A percentile compares a stretch with the other conserved stretches of the same genome.
These are phyloP conservation scores for Odobenus rosmarus DNA, from an alignment of 2,113 vertebrate genomes.

Conservation along the genomic window DNA sequence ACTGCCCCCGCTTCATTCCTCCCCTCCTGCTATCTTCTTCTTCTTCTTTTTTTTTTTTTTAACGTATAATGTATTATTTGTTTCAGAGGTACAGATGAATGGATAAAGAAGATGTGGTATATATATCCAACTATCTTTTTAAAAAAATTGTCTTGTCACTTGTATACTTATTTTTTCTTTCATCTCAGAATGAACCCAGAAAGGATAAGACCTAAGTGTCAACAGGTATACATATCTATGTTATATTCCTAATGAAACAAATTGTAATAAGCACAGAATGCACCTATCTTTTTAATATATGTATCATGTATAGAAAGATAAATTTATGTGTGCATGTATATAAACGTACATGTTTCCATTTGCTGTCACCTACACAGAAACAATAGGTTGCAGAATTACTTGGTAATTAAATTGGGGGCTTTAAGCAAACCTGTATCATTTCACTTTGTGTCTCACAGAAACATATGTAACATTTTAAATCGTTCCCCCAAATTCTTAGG, in stretches of 20 bases:
- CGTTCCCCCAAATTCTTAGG: background rate
- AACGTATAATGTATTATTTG: no score
- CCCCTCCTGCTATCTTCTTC: no score
- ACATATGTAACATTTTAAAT: background rate
- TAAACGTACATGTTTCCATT: background rate
- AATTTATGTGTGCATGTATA: background rate
- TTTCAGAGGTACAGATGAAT: no score
- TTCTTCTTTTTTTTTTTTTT: no score
- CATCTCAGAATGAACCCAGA: background rate
- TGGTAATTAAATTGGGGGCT: background rate
- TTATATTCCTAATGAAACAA: background rate
- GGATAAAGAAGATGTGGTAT: no score
- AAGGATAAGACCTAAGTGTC: background rate
- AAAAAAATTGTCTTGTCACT: background rate
- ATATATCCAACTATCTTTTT: background rate
- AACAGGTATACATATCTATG: background rate
- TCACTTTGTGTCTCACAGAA: background rate
- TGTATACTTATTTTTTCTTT: background rate
- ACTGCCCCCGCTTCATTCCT: no score
- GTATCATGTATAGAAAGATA: background rate
- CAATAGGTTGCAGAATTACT: background rate
- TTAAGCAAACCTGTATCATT: background rate
- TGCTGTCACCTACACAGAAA: background rate
- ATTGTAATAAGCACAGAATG: rapidly evolving
- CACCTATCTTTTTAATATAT: background rate